Percentiles rank a stretch among this genome's conserved stretches.
These are phyloP conservation scores for Mormyrops attenuatus DNA, from an alignment of 2,797 vertebrate species.

Conservation along the genomic window DNA sequence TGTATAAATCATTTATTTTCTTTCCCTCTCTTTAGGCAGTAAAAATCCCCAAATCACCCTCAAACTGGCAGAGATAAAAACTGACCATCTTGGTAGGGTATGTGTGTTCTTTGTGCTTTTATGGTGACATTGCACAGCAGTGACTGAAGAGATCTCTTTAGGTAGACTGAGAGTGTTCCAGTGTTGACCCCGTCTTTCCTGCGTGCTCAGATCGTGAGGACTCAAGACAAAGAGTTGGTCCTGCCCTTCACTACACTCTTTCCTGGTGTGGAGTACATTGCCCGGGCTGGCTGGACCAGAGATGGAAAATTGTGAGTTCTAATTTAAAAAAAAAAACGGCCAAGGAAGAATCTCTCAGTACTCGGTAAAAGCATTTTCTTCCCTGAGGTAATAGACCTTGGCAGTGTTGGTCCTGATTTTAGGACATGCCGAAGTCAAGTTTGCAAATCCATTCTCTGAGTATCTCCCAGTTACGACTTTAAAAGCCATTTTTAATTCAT, in stretches of 20 bases:
- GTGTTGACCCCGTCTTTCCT: neutral
- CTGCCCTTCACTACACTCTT: conserved; percentile 79
- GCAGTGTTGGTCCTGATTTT: neutral
- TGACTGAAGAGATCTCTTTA: neutral
- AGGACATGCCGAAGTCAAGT: neutral
- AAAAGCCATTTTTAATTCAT: neutral
- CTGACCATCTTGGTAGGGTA: conserved; percentile 81
- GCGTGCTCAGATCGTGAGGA: conserved; percentile 67
- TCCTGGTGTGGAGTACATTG: conserved; percentile 86
- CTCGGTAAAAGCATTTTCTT: neutral
- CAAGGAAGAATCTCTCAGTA: neutral
- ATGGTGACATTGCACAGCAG: neutral
- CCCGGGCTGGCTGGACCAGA: conserved; percentile 89
- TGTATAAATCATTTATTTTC: neutral
- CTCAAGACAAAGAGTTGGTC: conserved; percentile 84
- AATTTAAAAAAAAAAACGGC: too few species aligned
- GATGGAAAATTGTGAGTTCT: conserved; percentile 86
- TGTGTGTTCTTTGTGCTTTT: conserved; percentile 7
- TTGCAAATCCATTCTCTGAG: neutral
- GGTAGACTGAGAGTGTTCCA: neutral
- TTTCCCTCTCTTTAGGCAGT: conserved; percentile 68
- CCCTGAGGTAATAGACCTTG: neutral
- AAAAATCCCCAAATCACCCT: conserved; percentile 91
- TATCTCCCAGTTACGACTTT: neutral
- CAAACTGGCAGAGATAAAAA: conserved; percentile 85